Base-by-base conservation (phyloP, 2,797 vertebrate species). In the Lemur catta region DNA sequence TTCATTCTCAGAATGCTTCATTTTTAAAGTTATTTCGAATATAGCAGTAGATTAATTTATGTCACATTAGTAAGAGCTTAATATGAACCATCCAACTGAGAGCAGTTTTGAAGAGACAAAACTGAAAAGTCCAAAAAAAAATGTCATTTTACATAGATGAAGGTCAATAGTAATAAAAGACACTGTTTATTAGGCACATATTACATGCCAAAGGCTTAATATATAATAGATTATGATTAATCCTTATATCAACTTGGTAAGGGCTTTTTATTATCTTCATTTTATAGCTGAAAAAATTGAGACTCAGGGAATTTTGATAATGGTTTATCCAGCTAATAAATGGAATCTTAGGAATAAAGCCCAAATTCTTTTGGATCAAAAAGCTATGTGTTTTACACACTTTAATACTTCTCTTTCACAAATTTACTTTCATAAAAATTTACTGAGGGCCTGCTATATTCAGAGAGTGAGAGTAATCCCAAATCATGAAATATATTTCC, bases 241-340 rank as follows among this genome's bases (percentile, higher is more conserved):
- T 79, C 20, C n/a, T 89, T 69, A 38, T n/a, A 18, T 57, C 22
- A 79, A 41, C 48, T 79, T 72, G 35, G 11, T 38, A 59, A 82
- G 22, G 8, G 52, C 20, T 41, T 28, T 69, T 75, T 87, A 46
- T 67, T 84, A 63, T 46, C 18, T 52, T 84, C 5, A 55, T 75
- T 79, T 90, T 67, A 78, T 10, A 96, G 24, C 10, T 59, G 35
- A 93, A 72, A 18, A 91, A 79, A 78, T 38, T 72, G 38, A 97
- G 30, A 84, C n/a, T 61, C 18, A 41, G 41, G 18, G 13, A 43
- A 30, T 72, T 95, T 91, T 79, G 15, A 65, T 86, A 86, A 38
- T 52, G 10, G 18, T 43, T 92, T 92, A 79, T 74, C 7, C 33
- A 74, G 10, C 14, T 65, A 38, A 26, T 87, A 79, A 13, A 4